A percentile compares a stretch with the other conserved stretches of the same genome.
Conservation (phyloP, 23 tunicate genomes). For the Ascidia mentula region DNA sequence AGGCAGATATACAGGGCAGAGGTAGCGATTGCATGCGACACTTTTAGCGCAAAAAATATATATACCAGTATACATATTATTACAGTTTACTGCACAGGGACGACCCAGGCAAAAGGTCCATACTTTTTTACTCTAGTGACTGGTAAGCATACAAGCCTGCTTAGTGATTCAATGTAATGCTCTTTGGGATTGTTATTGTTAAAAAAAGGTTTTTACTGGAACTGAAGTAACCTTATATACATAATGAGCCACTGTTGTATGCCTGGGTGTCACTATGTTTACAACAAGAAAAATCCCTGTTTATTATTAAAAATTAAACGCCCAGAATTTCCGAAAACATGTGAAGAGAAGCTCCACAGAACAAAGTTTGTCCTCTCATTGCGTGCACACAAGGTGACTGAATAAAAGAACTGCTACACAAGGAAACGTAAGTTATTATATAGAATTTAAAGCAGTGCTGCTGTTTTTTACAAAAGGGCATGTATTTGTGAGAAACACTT, state of each 20-base stretch:
- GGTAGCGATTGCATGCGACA: too few relatives aligned
- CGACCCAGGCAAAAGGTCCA: too few relatives aligned
- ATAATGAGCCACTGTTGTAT: slow-evolving; percentile 7
- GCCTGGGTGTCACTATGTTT: not conserved
- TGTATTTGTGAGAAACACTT: slow-evolving; percentile 17
- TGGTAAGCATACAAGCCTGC: too few relatives aligned
- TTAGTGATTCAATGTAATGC: too few relatives aligned
- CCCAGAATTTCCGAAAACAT: not conserved
- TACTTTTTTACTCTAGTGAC: too few relatives aligned
- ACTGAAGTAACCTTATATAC: too few relatives aligned
- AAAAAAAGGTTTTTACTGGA: too few relatives aligned
- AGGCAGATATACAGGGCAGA: too few relatives aligned
- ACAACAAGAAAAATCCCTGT: not conserved
- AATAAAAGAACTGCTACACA: slow-evolving; percentile 14
- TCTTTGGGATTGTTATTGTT: too few relatives aligned
- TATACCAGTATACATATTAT: too few relatives aligned
- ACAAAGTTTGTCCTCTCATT: not conserved
- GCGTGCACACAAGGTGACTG: not conserved
- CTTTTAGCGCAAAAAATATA: too few relatives aligned
- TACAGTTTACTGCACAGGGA: too few relatives aligned
- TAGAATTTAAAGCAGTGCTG: not conserved
- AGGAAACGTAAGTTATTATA: slow-evolving; percentile 3
- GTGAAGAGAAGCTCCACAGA: not conserved
- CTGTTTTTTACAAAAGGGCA: not conserved
- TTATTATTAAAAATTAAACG: not conserved